Evolutionary conservation across 2,888 invertebrate species (phyloP).

Genomic region (Conistra vaccinii): DNA sequence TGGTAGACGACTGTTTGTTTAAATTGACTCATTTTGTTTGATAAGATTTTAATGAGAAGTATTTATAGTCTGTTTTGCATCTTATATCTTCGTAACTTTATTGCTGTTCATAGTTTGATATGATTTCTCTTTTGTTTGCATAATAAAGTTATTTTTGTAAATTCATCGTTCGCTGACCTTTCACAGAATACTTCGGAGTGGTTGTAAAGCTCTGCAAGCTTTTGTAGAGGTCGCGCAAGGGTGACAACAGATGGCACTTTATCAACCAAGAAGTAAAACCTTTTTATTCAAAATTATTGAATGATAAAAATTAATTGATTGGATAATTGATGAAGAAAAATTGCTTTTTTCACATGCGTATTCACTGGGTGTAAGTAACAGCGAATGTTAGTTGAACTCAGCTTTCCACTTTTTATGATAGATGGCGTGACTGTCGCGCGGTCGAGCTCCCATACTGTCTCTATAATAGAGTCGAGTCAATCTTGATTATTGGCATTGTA

Average conservation of each 20-base stretch:
- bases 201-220: slow-evolving; percentile 27
- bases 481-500: slow-evolving; percentile 7
- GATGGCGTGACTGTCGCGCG: slow-evolving; percentile 58
- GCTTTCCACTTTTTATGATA: slow-evolving; percentile 23
- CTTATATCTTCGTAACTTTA: slow-evolving; percentile 22
- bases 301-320: background rate
- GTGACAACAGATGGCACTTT: slow-evolving; percentile 63
- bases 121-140: slow-evolving; percentile 33
- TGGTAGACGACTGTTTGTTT: slow-evolving; percentile 59
- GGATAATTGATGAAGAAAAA: background rate
- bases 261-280: background rate
- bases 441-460: slow-evolving; percentile 2
- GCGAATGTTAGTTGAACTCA: background rate
- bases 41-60: slow-evolving; percentile 70
- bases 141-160: slow-evolving; percentile 28
- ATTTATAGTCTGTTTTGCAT: slow-evolving; percentile 57
- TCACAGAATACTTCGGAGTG: background rate
- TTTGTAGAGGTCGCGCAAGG: slow-evolving; percentile 29
- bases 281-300: background rate
- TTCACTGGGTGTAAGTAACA: background rate
- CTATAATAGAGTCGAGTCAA: background rate
- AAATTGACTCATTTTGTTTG: slow-evolving; percentile 66
- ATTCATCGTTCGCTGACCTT: slow-evolving; percentile 37
- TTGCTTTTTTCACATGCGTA: no score
- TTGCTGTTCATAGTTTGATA: slow-evolving; percentile 40